These are phyloP conservation scores for Lerista edwardsae DNA, from an alignment of 2,797 vertebrate species.

Conservation along the genomic window DNA sequence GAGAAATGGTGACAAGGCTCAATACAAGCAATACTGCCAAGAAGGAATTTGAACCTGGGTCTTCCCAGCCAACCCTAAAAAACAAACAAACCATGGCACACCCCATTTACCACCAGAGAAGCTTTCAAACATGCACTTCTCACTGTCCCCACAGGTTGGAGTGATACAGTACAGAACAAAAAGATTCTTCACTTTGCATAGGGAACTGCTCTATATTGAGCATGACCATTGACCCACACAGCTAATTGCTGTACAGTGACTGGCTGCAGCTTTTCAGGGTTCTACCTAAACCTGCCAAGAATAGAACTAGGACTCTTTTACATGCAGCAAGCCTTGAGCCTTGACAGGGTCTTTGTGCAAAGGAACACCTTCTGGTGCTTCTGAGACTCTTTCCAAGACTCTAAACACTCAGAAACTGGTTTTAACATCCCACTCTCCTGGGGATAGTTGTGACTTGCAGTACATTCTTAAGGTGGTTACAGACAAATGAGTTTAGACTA, in stretches of 20 bases:
- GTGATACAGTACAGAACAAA: background rate
- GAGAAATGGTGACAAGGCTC: background rate
- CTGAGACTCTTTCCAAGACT: background rate
- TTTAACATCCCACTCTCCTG: background rate
- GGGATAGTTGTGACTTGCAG: background rate
- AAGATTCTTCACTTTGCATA: background rate
- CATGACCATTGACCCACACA: too few species aligned
- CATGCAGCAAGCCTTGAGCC: too few species aligned
- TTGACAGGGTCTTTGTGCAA: background rate
- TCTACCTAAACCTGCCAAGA: background rate
- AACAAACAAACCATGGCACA: too few species aligned
- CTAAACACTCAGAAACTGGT: background rate
- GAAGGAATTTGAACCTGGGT: background rate
- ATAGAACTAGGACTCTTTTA: too few species aligned
- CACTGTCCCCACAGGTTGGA: background rate
- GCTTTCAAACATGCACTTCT: background rate
- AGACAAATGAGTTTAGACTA: constrained; percentile 28
- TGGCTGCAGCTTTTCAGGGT: too few species aligned
- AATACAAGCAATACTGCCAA: background rate
- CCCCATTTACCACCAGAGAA: background rate
- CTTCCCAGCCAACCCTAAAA: background rate
- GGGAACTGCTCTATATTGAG: too few species aligned
- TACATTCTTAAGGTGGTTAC: constrained; percentile 12
- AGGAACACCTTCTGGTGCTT: background rate
- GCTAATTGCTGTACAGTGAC: too few species aligned